Percentiles rank a stretch among this genome's conserved stretches.
phyloP scores from a whole-genome alignment of 2,888 invertebrate genomes.

The Papilio elwesi region DNA sequence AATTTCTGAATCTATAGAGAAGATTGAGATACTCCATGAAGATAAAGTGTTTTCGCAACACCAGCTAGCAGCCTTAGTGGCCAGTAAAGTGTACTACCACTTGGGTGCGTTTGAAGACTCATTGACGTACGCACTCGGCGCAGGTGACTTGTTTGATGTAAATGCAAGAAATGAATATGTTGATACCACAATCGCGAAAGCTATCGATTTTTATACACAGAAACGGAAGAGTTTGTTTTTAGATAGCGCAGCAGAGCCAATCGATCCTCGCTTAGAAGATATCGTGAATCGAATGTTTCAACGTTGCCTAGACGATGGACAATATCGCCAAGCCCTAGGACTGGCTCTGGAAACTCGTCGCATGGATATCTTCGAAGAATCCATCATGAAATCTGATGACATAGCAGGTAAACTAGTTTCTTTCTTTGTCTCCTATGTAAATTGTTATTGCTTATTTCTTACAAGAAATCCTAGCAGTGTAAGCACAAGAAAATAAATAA shows the following conservation, averaged over 20 bases:
- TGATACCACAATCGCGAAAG: slow-evolving; percentile 98
- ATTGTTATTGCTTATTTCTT: background rate
- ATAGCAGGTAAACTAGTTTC: slow-evolving; percentile 81
- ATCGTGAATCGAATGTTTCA: slow-evolving; percentile 99
- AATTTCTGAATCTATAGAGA: slow-evolving; percentile 98
- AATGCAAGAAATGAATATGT: slow-evolving; percentile 97
- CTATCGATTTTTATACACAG: slow-evolving; percentile 98
- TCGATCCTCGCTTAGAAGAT: slow-evolving; percentile 93
- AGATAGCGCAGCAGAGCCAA: slow-evolving; percentile 86
- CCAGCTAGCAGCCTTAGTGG: slow-evolving; percentile 97
- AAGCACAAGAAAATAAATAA: too few relatives aligned
- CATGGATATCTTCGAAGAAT: slow-evolving; percentile 97
- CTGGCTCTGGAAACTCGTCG: slow-evolving; percentile 97
- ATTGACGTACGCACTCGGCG: slow-evolving; percentile 97
- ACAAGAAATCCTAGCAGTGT: too few relatives aligned
- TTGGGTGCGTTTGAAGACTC: slow-evolving; percentile 98
- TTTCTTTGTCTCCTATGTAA: slow-evolving; percentile 9
- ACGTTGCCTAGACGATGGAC: slow-evolving; percentile 96
- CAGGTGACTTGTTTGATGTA: slow-evolving; percentile 97
- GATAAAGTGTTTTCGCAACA: slow-evolving; percentile 94
- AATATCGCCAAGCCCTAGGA: slow-evolving; percentile 97
- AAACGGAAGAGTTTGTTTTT: slow-evolving; percentile 90
- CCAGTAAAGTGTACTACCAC: slow-evolving; percentile 99
- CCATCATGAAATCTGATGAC: slow-evolving; percentile 96
- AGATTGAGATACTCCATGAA: slow-evolving; percentile 98